Percentiles rank a stretch among this genome's conserved stretches.
Evolutionary conservation across 2,113 vertebrate genomes (phyloP).

Genomic region (Turdus rufiventris): DNA sequence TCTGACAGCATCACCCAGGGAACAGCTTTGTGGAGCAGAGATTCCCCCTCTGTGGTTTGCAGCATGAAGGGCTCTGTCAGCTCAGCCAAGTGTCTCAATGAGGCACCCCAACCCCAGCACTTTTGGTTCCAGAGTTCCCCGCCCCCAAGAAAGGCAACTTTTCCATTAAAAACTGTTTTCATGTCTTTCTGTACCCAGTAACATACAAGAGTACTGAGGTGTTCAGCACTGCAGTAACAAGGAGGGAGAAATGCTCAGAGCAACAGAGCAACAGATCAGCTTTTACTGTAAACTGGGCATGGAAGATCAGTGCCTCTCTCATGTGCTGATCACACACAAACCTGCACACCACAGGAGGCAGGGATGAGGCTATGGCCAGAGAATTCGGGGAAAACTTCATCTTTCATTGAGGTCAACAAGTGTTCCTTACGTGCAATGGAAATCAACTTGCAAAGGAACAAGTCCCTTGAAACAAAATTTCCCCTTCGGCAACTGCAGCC

Average conservation of each 20-base stretch:
- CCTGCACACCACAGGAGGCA: not conserved
- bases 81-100: rapidly evolving
- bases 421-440: not conserved
- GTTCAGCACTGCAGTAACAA: not conserved
- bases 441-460: constrained; percentile 1
- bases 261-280: not conserved
- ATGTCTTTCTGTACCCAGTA: not conserved
- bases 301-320: not conserved
- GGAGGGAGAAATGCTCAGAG: not conserved
- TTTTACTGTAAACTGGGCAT: not conserved
- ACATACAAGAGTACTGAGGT: not conserved
- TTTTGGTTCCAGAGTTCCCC: not conserved
- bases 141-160: rapidly evolving
- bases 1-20: not conserved
- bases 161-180: not conserved
- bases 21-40: not conserved
- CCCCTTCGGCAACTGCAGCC: not conserved
- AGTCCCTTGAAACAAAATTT: constrained; percentile 3
- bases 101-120: rapidly evolving
- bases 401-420: not conserved
- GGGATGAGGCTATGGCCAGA: rapidly evolving
- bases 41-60: not conserved
- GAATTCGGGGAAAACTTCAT: not conserved
- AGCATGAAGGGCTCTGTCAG: not conserved
- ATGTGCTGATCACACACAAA: not conserved